phyloP scores from a whole-genome alignment of 2,888 invertebrate species.

The Lepidochrysops patricia region DNA sequence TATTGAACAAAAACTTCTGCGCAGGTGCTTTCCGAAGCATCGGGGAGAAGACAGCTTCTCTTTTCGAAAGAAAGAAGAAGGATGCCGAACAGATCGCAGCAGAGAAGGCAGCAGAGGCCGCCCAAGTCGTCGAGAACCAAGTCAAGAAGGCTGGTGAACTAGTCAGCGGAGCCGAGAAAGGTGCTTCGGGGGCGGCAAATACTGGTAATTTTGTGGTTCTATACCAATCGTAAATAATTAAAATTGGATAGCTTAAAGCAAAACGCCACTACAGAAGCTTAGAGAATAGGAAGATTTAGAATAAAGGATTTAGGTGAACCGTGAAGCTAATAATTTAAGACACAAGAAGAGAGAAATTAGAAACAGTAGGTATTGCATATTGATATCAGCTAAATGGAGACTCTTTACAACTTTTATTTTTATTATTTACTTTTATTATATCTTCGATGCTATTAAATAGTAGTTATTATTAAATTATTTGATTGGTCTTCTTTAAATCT shows the following conservation, averaged over 20 bases:
- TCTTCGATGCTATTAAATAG: no score
- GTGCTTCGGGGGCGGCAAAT: slow-evolving; percentile 68
- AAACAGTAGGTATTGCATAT: no score
- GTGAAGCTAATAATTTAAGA: no score
- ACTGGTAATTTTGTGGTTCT: slow-evolving; percentile 36
- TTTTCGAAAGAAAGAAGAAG: slow-evolving; percentile 82
- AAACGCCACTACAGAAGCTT: no score
- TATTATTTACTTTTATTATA: no score
- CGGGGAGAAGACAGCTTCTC: slow-evolving; percentile 81
- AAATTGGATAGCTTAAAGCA: not conserved
- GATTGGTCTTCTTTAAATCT: not conserved
- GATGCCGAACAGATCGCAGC: slow-evolving; percentile 78
- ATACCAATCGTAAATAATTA: not conserved
- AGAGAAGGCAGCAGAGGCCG: slow-evolving; percentile 76
- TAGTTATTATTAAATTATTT: no score
- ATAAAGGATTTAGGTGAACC: no score
- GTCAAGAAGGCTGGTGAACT: slow-evolving; percentile 77
- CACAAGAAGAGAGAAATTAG: no score
- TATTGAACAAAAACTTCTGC: slow-evolving; percentile 1
- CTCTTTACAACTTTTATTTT: no score
- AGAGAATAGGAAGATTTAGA: no score
- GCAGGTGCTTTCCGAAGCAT: slow-evolving; percentile 81
- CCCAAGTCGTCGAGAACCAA: slow-evolving; percentile 77
- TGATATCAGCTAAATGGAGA: no score
- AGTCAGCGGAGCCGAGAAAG: slow-evolving; percentile 71